Evolutionary conservation across 2,797 vertebrate species (phyloP).

Genomic region (Sternarchorhynchus goeldii): DNA sequence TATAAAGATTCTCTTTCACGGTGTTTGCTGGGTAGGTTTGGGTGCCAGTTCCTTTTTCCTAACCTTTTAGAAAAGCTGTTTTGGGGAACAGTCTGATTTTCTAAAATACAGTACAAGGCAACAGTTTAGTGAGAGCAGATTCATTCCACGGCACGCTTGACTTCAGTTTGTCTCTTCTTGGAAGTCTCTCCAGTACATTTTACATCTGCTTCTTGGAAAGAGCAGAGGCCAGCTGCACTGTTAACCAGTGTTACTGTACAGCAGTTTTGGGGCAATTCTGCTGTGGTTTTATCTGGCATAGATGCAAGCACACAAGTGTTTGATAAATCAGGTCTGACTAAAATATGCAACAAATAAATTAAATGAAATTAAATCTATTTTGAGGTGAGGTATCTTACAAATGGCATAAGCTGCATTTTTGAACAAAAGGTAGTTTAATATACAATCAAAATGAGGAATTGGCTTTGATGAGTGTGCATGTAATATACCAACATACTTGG

Average conservation of each 20-base stretch:
- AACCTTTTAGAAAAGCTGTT: background rate
- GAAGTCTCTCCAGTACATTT: constrained; percentile 37
- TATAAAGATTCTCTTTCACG: constrained; percentile 1
- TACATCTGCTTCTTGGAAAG: constrained; percentile 49
- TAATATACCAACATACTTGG: too few species aligned
- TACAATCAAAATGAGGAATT: too few species aligned
- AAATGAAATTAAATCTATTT: too few species aligned
- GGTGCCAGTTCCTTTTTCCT: constrained; percentile 1
- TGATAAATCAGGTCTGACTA: background rate
- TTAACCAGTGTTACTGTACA: constrained; percentile 27
- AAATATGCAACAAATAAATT: too few species aligned
- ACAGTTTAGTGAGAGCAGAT: constrained; percentile 30
- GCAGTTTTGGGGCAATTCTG: background rate
- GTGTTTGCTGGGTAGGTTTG: constrained; percentile 10
- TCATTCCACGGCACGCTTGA: constrained; percentile 20
- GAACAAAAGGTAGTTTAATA: too few species aligned
- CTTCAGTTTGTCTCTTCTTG: constrained; percentile 31
- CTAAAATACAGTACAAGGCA: constrained; percentile 35
- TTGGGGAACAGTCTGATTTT: constrained; percentile 12
- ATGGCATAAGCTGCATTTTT: too few species aligned
- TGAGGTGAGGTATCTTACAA: too few species aligned
- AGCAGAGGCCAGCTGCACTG: constrained; percentile 25
- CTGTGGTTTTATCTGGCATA: background rate
- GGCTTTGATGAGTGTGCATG: too few species aligned
- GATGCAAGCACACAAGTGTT: background rate